These are phyloP conservation scores for Sarcophaga peregrina DNA, from an alignment of 1,140 invertebrate genomes.

Conservation along the genomic window DNA sequence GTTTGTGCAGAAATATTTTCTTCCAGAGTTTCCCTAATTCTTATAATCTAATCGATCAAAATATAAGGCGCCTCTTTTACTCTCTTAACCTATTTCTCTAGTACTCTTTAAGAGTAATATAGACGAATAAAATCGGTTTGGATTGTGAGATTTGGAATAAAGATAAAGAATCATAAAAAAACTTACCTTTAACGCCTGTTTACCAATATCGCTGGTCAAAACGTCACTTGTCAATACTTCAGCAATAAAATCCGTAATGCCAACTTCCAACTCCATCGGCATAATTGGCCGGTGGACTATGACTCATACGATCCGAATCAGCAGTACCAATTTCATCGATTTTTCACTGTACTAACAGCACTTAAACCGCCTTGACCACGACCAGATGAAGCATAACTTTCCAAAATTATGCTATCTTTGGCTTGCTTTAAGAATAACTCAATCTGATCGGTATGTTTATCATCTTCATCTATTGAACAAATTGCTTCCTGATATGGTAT, in stretches of 20 bases:
- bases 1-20: no score
- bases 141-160: no score
- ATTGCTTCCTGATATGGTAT: slow-evolving; percentile 78
- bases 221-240: slow-evolving; percentile 71
- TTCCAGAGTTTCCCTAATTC: no score
- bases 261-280: slow-evolving; percentile 66
- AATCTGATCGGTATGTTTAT: slow-evolving; percentile 79
- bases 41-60: no score
- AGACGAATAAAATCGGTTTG: no score
- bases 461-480: slow-evolving; percentile 81
- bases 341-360: slow-evolving; percentile 62
- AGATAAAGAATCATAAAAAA: no score
- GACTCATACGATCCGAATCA: slow-evolving; percentile 57
- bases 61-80: no score
- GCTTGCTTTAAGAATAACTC: slow-evolving; percentile 71
- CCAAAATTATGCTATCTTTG: slow-evolving; percentile 66
- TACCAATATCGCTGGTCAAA: slow-evolving; percentile 68
- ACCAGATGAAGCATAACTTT: slow-evolving; percentile 49
- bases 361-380: slow-evolving; percentile 54
- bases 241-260: slow-evolving; percentile 67
- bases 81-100: no score
- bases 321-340: slow-evolving; percentile 60
- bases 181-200: slow-evolving; percentile 69
- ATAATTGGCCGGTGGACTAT: slow-evolving; percentile 62
- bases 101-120: no score